phyloP scores from a whole-genome alignment of 2,113 vertebrate genomes.

The Myotis lucifugus region DNA sequence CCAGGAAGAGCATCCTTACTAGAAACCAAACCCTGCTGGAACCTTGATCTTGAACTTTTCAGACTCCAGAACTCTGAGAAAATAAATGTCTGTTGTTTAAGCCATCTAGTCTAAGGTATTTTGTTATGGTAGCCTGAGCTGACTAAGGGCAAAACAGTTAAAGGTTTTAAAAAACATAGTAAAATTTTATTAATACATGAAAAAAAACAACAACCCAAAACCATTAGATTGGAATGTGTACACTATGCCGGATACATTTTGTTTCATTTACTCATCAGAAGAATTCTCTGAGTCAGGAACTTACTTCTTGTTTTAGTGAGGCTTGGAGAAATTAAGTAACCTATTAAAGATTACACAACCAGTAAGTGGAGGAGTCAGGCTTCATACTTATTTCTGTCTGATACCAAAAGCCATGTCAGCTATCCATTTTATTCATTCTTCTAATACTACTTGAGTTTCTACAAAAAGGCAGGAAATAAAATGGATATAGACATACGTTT shows the following conservation, averaged over 20 bases:
- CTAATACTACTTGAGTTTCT: not conserved
- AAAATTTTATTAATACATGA: not conserved
- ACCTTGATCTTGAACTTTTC: not conserved
- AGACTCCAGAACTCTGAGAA: not conserved
- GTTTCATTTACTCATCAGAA: not conserved
- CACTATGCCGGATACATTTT: not conserved
- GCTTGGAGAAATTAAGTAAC: not conserved
- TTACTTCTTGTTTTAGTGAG: not conserved
- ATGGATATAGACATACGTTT: not conserved
- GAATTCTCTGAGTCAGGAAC: not conserved
- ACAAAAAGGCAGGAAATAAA: not conserved
- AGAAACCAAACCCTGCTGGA: not conserved
- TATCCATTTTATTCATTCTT: not conserved
- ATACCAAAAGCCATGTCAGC: not conserved
- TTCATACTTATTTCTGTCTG: not conserved
- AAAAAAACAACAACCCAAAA: not conserved
- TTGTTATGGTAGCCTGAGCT: not conserved
- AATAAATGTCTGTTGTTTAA: not conserved
- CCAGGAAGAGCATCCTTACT: not conserved
- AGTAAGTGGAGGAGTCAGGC: not conserved
- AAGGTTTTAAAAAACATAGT: not conserved
- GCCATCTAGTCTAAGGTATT: not conserved
- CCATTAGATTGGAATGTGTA: not conserved
- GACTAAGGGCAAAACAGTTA: not conserved
- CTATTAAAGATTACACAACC: not conserved